Evolutionary conservation across 1,140 invertebrate genomes (phyloP), one percentile per base, ranked within the genome.

Genomic region (Drosophila grimshawi): DNA sequence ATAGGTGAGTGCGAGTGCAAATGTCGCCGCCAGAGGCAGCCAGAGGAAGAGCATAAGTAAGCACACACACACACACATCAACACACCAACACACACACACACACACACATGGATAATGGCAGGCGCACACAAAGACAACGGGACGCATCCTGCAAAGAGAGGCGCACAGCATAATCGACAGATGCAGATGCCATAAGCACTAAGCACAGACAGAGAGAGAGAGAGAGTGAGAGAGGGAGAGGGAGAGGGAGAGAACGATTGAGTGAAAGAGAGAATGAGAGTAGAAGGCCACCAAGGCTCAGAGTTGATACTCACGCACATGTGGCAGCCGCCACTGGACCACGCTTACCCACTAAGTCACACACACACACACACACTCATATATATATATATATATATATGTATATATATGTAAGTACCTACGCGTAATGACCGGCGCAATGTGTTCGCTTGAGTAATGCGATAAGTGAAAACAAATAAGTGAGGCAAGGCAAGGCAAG

Each of bases 391-490:
- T 19, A 19, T 19, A 19, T 19, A 19, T 19, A 19, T 8, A 6
- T 43, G 8, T 43, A 43, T 43, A 43, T n/a, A n/a, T n/a, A n/a
- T 43, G 10, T n/a, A 43, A n/a, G 64, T 48, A 41, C 64, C 64
- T 66, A 66, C 32, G 65, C 71, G 64, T 73, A 73, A 74, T 74
- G 66, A 74, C 32, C 55, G 41, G 27, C 76, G 65, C 63, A 65
- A 41, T 76, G 57, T 80, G 71, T 80, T 61, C 65, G 76, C 64
- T 76, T 76, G 63, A 70, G 78, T 76, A 86, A 86, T 70, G 55
- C 76, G 83, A 80, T 86, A 86, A 86, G 83, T 86, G 83, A 86
- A 86, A 86, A 81, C 83, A 86, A 86, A 86, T 78, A 86, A 78
- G 52, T 66, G 74, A 81, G 56, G 45, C 59, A 45, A 61, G 59